Evolutionary conservation across 1,140 invertebrate species (phyloP).

Genomic region (Tetragonula clypearis): DNA sequence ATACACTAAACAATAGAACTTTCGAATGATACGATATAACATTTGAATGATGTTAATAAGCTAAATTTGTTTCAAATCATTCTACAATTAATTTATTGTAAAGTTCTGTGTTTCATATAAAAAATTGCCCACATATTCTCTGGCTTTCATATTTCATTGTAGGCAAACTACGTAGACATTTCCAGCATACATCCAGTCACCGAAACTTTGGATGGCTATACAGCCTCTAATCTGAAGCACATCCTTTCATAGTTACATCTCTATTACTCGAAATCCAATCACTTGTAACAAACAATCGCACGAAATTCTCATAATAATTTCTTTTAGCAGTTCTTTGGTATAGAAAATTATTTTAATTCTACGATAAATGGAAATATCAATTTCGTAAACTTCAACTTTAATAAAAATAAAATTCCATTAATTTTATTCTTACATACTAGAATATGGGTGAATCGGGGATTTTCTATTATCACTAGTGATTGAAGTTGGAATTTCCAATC

Average conservation of each 20-base stretch:
- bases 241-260: neutral
- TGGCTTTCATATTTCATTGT: neutral
- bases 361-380: too few relatives aligned
- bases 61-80: too few relatives aligned
- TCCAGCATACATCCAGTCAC: neutral
- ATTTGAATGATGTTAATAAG: neutral
- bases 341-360: too few relatives aligned
- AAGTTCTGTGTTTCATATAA: neutral
- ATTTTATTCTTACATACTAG: too few relatives aligned
- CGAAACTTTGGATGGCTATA: neutral
- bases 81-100: neutral
- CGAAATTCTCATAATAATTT: neutral
- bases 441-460: too few relatives aligned
- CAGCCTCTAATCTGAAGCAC: neutral
- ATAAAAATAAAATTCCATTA: too few relatives aligned
- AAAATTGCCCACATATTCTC: neutral
- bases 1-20: neutral
- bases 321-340: too few relatives aligned
- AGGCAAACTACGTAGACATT: neutral
- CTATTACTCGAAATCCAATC: neutral
- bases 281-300: neutral
- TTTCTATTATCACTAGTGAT: too few relatives aligned
- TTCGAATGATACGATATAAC: neutral
- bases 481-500: too few relatives aligned
- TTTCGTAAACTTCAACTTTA: too few relatives aligned